phyloP scores from a whole-genome alignment of 2,888 invertebrate genomes.

The Vanessa cardui region DNA sequence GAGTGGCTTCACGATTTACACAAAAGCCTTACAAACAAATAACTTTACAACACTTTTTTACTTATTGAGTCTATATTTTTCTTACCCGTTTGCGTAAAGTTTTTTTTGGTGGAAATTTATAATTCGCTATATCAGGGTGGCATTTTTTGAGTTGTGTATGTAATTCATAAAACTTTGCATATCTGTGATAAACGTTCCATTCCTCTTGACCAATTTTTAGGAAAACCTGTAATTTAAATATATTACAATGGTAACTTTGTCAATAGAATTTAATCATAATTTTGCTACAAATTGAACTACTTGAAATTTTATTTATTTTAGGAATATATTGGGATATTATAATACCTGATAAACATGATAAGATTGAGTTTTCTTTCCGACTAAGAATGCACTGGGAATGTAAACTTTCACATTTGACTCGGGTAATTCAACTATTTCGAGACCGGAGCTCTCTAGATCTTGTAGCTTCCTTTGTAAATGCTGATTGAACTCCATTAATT shows the following conservation, averaged over 20 bases:
- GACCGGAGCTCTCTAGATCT: constrained; percentile 67
- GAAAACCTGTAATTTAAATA: constrained; percentile 84
- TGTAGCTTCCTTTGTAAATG: constrained; percentile 88
- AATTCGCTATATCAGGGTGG: constrained; percentile 89
- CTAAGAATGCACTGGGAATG: constrained; percentile 93
- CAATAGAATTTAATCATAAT: neutral
- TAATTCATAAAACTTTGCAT: constrained; percentile 94
- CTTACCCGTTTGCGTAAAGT: constrained; percentile 94
- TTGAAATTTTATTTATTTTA: too few species aligned
- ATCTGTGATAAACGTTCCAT: constrained; percentile 97
- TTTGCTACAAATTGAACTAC: neutral
- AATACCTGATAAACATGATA: constrained; percentile 95
- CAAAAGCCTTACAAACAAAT: too few species aligned
- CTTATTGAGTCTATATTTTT: too few species aligned
- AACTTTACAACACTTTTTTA: too few species aligned
- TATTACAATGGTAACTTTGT: neutral
- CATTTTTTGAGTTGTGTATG: constrained; percentile 93
- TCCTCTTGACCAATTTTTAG: constrained; percentile 93
- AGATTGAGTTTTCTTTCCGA: constrained; percentile 84
- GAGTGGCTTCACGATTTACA: too few species aligned
- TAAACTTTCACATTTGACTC: constrained; percentile 89
- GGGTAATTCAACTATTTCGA: constrained; percentile 66
- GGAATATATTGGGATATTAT: neutral
- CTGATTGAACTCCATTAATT: constrained; percentile 95
- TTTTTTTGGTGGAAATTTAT: constrained; percentile 98